phyloP scores from a whole-genome alignment of 2,888 invertebrate species.

The Thumatha senex region DNA sequence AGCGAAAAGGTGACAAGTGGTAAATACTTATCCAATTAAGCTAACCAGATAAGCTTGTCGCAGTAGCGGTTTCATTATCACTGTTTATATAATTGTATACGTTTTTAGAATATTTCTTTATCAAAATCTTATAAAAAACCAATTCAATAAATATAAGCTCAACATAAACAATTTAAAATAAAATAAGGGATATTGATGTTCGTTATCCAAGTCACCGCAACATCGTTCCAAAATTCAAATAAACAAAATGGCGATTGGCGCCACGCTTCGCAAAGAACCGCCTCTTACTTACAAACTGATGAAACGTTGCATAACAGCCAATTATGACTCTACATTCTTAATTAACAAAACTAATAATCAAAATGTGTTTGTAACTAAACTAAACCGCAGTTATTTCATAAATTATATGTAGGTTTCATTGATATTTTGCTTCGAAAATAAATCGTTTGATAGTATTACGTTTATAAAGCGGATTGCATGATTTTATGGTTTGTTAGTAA shows the following conservation, averaged over 20 bases:
- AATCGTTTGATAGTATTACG: neutral
- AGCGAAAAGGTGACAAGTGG: no score
- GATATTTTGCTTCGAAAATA: neutral
- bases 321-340: constrained; percentile 12
- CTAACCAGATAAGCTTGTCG: no score
- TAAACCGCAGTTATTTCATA: constrained; percentile 7
- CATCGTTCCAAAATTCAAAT: constrained; percentile 4
- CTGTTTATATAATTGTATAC: no score
- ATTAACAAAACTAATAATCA: constrained; percentile 17
- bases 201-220: no score
- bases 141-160: neutral
- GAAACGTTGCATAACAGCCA: constrained; percentile 17
- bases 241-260: constrained; percentile 3
- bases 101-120: neutral
- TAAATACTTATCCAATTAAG: no score
- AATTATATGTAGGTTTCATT: constrained; percentile 1
- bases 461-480: constrained; percentile 1
- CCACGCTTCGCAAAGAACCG: neutral
- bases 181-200: neutral
- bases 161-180: neutral
- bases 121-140: neutral
- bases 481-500: neutral
- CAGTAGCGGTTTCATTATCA: no score
- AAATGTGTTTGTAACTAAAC: constrained; percentile 24
- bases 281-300: constrained; percentile 22